Evolutionary conservation across 1,140 invertebrate genomes (phyloP).

Genomic region (Zaprionus vittiger): DNA sequence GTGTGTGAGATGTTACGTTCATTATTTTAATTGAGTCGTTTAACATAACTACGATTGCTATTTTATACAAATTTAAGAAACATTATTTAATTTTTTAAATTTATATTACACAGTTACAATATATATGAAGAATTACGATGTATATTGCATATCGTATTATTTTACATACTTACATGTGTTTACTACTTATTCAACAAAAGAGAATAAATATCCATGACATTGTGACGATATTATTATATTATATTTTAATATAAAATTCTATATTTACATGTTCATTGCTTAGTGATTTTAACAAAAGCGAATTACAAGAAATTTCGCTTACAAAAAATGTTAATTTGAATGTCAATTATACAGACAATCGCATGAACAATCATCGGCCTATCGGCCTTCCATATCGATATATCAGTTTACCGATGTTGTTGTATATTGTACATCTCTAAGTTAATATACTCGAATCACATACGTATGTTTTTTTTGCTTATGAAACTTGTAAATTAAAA

Average conservation of each 20-base stretch:
- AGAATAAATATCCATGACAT: no score
- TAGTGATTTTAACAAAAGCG: not conserved
- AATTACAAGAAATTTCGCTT: not conserved
- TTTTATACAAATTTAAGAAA: no score
- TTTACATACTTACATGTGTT: no score
- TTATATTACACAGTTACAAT: no score
- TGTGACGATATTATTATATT: not conserved
- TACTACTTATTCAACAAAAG: no score
- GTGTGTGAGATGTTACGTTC: not conserved
- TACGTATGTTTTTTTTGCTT: conserved; percentile 44
- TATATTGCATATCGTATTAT: no score
- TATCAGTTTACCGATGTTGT: not conserved
- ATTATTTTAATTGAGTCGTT: no score
- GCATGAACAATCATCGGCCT: not conserved
- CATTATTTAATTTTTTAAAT: no score
- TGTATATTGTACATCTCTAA: conserved; percentile 10
- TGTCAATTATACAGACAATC: not conserved
- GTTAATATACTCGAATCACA: conserved; percentile 23
- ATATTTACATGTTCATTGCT: no score
- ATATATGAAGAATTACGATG: no score
- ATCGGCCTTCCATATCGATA: not conserved
- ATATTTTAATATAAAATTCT: not conserved
- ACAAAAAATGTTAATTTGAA: not conserved
- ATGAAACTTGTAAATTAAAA: conserved; percentile 31
- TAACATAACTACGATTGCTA: no score